Evolutionary conservation across 2,113 vertebrate species (phyloP), one percentile per base, ranked within the genome.

Genomic region (Natator depressus): DNA sequence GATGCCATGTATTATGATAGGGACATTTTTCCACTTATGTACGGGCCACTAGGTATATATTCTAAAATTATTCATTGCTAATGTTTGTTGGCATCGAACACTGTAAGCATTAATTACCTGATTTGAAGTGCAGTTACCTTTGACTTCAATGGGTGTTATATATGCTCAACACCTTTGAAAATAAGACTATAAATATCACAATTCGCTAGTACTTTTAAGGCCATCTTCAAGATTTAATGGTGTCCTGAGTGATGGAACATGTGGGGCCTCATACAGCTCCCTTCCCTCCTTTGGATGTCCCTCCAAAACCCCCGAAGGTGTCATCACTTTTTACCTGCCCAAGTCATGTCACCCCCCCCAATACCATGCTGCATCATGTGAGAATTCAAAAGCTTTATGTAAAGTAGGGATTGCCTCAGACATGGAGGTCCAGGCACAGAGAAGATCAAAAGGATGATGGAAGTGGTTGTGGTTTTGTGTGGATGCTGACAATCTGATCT

Each of bases 101-200:
- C 69, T 89, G 79, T 81, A 55, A 93, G 24, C 10, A 9, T 87
- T 87, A 85, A 91, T 93, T 29, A 79, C 17, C 72, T 46, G 82
- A 16, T 85, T 31, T 16, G 76, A 59, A 35, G 6, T n/a, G 69
- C 69, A 80, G 79, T 0, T 92, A 78, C 62, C 93, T 53, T 24
- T 81, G 0, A 0, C 53, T 81, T 11, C 57, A 87, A 47, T 27
- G 19, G 38, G 8, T 6, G 42, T n/a, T 19, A 27, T 3, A 38
- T 16, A 65, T 13, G 1, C 14, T 14, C 78, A 16, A 78, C 1
- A 0, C 22, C 51, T 89, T 78, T 35, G 47, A 4, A 72, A 38
- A 38, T 38, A 38, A 38, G 65, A 38, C 65, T 38, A 38, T 38
- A 38, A 38, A n/a, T 72, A 38, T 22, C 65, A 72, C 17, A 38